Evolutionary conservation across 2,797 vertebrate species (phyloP), one percentile per base, ranked within the genome.

Genomic region (Sebastes vulpes): DNA sequence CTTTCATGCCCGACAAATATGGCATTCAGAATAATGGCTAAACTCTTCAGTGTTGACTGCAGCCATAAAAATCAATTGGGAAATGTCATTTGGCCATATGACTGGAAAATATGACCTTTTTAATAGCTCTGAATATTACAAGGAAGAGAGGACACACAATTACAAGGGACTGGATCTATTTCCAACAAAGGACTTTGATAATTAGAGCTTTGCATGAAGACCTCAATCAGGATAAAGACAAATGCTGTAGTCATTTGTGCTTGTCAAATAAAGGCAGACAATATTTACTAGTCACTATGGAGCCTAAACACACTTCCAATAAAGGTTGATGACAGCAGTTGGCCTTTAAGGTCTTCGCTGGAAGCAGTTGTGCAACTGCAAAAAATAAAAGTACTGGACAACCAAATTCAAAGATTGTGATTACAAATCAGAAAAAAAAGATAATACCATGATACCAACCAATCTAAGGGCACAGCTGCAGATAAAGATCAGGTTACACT

Each of bases 21-120:
- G 9, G 53, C 65, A 64, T 71, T 75, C 63, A 81, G 77, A 83
- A 84, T 89, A 75, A 86, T 81, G 79, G 58, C 65, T 38, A 35
- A 81, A 81, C 67, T 81, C 23, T 66, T 76, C 72, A 61, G 54
- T 75, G 70, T 83, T 83, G 83, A 89, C 77, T 79, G 78, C 42
- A 20, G 72, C 61, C 77, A 85, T 87, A 64, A 88, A 82, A 89
- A 78, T 84, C 75, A 81, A 72, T 73, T 52, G 31, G 57, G 66
- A 72, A 83, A 86, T 81, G 65, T 63, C 52, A 81, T 82, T 75
- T 78, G 59, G 48, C 73, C 57, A 58, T 50, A 77, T 75, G 77
- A 87, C 58, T 82, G 75, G 82, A 89, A 89, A 90, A 72, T 77
- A 83, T 66, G 14, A 70, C 28, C 53, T 57, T 83, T 86, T 78